These are phyloP conservation scores for Sycophaga agraensis DNA, from an alignment of 1,140 invertebrate genomes.

Conservation along the genomic window DNA sequence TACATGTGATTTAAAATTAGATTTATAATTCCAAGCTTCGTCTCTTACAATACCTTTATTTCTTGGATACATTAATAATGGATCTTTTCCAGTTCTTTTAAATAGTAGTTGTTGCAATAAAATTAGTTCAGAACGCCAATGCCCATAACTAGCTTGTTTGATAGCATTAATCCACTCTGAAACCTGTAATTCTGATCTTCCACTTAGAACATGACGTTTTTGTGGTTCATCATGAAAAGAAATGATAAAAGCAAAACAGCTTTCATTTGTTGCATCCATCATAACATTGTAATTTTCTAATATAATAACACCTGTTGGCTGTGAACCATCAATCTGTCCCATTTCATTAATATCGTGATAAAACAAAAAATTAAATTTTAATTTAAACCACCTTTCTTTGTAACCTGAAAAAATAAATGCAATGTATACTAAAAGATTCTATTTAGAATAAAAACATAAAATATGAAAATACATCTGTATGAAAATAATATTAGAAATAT, in stretches of 20 bases:
- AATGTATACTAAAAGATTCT: too few relatives aligned
- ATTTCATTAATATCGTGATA: constrained; percentile 72
- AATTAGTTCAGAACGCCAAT: constrained; percentile 62
- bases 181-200: constrained; percentile 64
- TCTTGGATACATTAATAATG: constrained; percentile 64
- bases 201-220: constrained; percentile 66
- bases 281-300: constrained; percentile 69
- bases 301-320: constrained; percentile 68
- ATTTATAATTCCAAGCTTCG: constrained; percentile 44
- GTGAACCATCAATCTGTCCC: constrained; percentile 65
- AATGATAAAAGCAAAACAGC: constrained; percentile 70
- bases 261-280: constrained; percentile 62
- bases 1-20: constrained; percentile 51
- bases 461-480: too few relatives aligned
- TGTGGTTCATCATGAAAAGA: constrained; percentile 68
- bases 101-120: constrained; percentile 62
- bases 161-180: constrained; percentile 65
- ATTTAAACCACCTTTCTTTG: constrained; percentile 73
- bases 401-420: constrained; percentile 55
- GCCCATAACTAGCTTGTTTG: constrained; percentile 65
- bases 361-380: constrained; percentile 70
- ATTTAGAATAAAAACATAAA: too few relatives aligned
- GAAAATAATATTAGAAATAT: too few relatives aligned
- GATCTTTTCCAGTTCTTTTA: constrained; percentile 65
- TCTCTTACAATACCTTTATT: constrained; percentile 61